These are phyloP conservation scores for Laupala kohalensis DNA, from an alignment of 1,140 invertebrate genomes.

Conservation along the genomic window DNA sequence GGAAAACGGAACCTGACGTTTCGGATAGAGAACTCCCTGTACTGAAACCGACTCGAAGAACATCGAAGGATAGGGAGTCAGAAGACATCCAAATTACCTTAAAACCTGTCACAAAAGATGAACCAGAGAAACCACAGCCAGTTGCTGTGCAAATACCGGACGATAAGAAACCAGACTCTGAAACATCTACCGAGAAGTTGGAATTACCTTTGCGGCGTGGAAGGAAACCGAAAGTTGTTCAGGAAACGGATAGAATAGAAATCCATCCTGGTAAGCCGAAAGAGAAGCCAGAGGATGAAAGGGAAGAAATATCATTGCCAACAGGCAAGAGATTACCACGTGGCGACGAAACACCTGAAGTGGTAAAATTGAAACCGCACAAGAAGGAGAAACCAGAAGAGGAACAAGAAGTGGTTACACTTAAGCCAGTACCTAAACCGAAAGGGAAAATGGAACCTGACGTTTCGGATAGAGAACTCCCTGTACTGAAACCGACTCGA, in stretches of 20 bases:
- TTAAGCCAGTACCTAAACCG: constrained; percentile 28
- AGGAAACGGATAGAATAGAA: constrained; percentile 12
- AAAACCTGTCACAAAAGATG: constrained; percentile 10
- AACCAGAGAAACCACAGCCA: constrained; percentile 23
- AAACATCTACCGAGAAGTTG: constrained; percentile 20
- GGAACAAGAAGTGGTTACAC: constrained; percentile 26
- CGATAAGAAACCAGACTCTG: constrained; percentile 12
- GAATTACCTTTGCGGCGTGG: constrained; percentile 24
- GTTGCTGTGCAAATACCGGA: too few species aligned
- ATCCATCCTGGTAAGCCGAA: constrained; percentile 15
- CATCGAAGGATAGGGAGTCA: constrained; percentile 20
- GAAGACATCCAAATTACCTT: constrained; percentile 16
- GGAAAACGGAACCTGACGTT: constrained; percentile 10
- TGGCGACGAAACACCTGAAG: constrained; percentile 15
- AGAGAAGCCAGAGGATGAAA: constrained; percentile 22
- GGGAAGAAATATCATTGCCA: constrained; percentile 21
- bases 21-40: constrained; percentile 11
- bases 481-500: constrained; percentile 6
- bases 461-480: constrained; percentile 9
- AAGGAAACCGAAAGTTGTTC: too few species aligned
- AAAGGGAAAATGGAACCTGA: constrained; percentile 14
- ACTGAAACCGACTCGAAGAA: constrained; percentile 9
- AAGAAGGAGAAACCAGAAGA: constrained; percentile 16
- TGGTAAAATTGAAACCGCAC: constrained; percentile 14
- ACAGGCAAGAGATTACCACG: constrained; percentile 19